Evolutionary conservation across 2,888 invertebrate genomes (phyloP), one percentile per base, ranked within the genome.

Genomic region (Ormyrus rosae): DNA sequence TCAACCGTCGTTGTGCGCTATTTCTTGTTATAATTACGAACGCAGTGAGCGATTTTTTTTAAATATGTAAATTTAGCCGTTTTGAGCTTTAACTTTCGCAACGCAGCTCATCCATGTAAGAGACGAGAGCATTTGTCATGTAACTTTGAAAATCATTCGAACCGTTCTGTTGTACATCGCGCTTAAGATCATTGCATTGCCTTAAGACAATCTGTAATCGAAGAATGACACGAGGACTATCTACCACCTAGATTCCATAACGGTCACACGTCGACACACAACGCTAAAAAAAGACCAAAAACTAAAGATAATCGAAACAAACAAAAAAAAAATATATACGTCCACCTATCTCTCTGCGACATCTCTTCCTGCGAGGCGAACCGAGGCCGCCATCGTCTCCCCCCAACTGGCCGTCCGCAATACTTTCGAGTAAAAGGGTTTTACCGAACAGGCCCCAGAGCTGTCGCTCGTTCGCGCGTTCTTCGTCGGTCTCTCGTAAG

Each of bases 401-500:
- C 56, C 56, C 69, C 70, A 74, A 69, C 81, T 71, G 81, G 81
- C 65, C 65, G 69, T 55, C 69, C 46, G 50, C 19, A 67, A 78
- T 78, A 78, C 74, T 67, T 75, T 81, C 46, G 72, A 60, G 50
- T 34, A 55, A 13, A 67, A 48, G 65, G 50, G 68, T 55, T 72
- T 76, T 61, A 53, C 45, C 78, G 82, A 82, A 70, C 34, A 34
- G 80, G 82, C 83, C 82, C 85, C 85, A 71, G 65, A 76, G 86
- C 75, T 67, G 53, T 46, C 67, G 65, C 75, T 80, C 71, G 61
- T 8, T 86, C 86, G 89, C 90, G 90, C 89, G 89, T 89, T 86
- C 88, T 83, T 85, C 89, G 89, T 88, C 87, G 87, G 88, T 89
- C 87, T 89, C 89, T 90, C 90, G 91, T 91, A 91, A 91, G 91